Evolutionary conservation across 2,888 invertebrate species (phyloP), one percentile per base, ranked within the genome.

Genomic region (Abscondita cerata): DNA sequence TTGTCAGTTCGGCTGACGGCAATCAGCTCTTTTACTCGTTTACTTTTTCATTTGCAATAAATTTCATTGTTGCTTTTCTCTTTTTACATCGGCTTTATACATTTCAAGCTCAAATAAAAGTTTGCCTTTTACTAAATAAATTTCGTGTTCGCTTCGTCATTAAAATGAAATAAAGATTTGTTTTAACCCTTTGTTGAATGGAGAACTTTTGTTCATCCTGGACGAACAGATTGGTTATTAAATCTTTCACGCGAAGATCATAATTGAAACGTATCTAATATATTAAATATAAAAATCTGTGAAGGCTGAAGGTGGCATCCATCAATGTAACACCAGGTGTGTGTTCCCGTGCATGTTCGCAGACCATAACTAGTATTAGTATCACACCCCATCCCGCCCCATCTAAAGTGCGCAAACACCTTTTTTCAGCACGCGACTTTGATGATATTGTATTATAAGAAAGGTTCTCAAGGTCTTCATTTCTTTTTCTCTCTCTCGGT

Each of bases 321-420:
- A 67, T 67, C 67, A 67, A 64, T 67, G 63, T 58, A 40, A 47
- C 56, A 53, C 65, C 71, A 72, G 72, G 71, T 72, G 72, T 60
- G 56, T 59, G 66, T 72, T 72, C 72, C 70, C 72, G 72, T 73
- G 74, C 74, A 73, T 74, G 74, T 70, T 69, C 69, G 64, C 62
- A 59, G 68, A 65, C 68, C 69, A 74, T 74, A 72, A 68, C 68
- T 59, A 59, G 61, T 68, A 65, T 68, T 65, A 66, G 66, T 63
- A 67, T 66, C 67, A 71, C 71, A 69, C 71, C 70, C 68, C 69
- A 64, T 59, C 52, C 71, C 72, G 72, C 72, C 72, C 69, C 66
- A 55, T 59, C 67, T 72, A 72, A 44, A 72, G 68, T 66, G 70
- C 68, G 64, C 68, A 64, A 67, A 70, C 72, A 72, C 72, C 71